A percentile compares a stretch with the other conserved stretches of the same genome.
Conservation (phyloP, 2,888 invertebrate genomes). For the Ernsta delagoae region DNA sequence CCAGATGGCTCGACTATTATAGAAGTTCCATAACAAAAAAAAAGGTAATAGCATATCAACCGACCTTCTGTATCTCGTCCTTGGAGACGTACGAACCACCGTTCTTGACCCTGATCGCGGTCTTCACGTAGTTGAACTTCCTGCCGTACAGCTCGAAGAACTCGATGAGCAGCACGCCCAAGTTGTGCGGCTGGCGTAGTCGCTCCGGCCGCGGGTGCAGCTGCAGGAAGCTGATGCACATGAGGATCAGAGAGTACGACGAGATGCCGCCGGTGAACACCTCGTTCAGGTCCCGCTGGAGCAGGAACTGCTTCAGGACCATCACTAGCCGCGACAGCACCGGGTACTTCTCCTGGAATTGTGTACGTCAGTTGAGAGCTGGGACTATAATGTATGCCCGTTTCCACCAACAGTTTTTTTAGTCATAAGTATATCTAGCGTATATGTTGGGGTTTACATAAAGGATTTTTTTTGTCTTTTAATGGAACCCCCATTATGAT, state of each 20-base stretch:
- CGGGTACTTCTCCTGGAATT: constrained; percentile 89
- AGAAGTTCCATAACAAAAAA: too few species aligned
- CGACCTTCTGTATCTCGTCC: constrained; percentile 92
- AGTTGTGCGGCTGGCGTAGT: constrained; percentile 87
- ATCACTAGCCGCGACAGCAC: constrained; percentile 97
- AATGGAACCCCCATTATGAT: too few species aligned
- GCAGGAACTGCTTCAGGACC: constrained; percentile 98
- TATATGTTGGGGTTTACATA: too few species aligned
- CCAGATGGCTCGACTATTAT: too few species aligned
- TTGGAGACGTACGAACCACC: constrained; percentile 97
- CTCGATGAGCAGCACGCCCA: constrained; percentile 97
- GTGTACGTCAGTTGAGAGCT: too few species aligned
- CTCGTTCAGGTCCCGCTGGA: constrained; percentile 99
- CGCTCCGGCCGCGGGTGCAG: constrained; percentile 94
- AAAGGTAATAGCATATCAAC: neutral
- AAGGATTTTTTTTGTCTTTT: too few species aligned
- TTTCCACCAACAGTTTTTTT: too few species aligned
- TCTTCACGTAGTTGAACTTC: constrained; percentile 98
- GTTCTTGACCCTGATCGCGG: constrained; percentile 96
- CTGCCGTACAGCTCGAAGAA: constrained; percentile 99
- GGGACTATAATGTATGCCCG: too few species aligned
- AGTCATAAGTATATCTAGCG: too few species aligned
- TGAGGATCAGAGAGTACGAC: constrained; percentile 98
- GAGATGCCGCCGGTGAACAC: constrained; percentile 99
- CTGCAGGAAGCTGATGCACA: constrained; percentile 99